These are phyloP conservation scores for Eremobia ochroleuca DNA, from an alignment of 2,888 invertebrate species.

Conservation along the genomic window DNA sequence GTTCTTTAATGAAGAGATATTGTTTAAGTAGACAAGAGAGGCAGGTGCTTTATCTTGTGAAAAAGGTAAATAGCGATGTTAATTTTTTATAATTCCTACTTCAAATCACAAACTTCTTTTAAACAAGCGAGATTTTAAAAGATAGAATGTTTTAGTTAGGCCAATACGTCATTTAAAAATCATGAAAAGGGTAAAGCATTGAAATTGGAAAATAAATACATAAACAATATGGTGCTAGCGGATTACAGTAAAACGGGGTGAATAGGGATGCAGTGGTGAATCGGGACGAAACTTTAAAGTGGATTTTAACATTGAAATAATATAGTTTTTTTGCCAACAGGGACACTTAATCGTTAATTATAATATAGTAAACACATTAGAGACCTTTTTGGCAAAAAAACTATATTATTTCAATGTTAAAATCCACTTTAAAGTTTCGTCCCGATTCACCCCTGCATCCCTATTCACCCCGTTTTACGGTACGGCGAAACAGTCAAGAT, in stretches of 20 bases:
- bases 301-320: too few relatives aligned
- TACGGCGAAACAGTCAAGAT: conserved; percentile 57
- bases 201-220: conserved; percentile 38
- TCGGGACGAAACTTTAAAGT: too few relatives aligned
- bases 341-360: too few relatives aligned
- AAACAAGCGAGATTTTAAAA: conserved; percentile 9
- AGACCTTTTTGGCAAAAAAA: too few relatives aligned
- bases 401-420: too few relatives aligned
- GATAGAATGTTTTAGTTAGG: neutral
- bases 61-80: neutral
- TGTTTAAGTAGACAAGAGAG: neutral
- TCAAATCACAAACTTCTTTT: neutral
- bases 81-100: neutral
- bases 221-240: conserved; percentile 40
- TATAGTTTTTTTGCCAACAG: too few relatives aligned
- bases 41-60: neutral
- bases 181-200: conserved; percentile 32
- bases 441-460: too few relatives aligned
- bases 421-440: too few relatives aligned
- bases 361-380: too few relatives aligned
- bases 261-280: too few relatives aligned
- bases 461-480: too few relatives aligned
- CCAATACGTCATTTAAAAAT: neutral
- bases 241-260: too few relatives aligned
- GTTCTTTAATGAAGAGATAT: conserved; percentile 64